These are phyloP conservation scores for Zoroaster sp. DNA, from an alignment of 53 echinoderm and acorn worm species.

Conservation along the genomic window DNA sequence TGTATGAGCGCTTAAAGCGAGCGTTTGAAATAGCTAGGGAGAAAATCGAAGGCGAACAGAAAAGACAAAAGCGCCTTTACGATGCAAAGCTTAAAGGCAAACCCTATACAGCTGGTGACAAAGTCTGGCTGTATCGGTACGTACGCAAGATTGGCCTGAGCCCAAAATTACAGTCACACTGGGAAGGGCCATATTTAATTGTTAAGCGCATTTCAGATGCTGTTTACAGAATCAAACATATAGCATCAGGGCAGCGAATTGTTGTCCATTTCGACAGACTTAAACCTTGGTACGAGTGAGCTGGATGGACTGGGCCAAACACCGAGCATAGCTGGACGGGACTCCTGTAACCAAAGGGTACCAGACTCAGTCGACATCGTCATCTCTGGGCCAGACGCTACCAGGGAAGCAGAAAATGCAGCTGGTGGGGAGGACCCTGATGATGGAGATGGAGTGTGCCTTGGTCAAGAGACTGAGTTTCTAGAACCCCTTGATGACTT, in stretches of 20 bases:
- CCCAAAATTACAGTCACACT: constrained; percentile 10
- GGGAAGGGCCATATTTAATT: constrained; percentile 17
- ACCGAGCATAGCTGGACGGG: too few relatives aligned
- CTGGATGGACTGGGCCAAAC: too few relatives aligned
- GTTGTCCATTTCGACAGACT: constrained; percentile 37
- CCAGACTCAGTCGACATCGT: too few relatives aligned
- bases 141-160: neutral
- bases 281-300: constrained; percentile 11
- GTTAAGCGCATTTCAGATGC: constrained; percentile 2
- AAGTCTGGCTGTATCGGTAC: constrained; percentile 24
- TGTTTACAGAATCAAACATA: neutral
- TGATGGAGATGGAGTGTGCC: too few relatives aligned
- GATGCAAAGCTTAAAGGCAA: constrained; percentile 30
- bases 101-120: constrained; percentile 13
- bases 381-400: too few relatives aligned
- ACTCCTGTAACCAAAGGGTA: too few relatives aligned
- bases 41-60: neutral
- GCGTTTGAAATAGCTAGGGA: constrained; percentile 6
- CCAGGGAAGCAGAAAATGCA: too few relatives aligned
- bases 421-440: too few relatives aligned
- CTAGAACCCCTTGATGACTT: too few relatives aligned
- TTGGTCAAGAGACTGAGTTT: too few relatives aligned
- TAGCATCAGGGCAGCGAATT: neutral
- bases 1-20: neutral
- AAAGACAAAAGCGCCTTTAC: too few relatives aligned